Percentiles rank a stretch among this genome's conserved stretches.
These are phyloP conservation scores for Drosophila pachea DNA, from an alignment of 1,140 invertebrate species.

Conservation along the genomic window DNA sequence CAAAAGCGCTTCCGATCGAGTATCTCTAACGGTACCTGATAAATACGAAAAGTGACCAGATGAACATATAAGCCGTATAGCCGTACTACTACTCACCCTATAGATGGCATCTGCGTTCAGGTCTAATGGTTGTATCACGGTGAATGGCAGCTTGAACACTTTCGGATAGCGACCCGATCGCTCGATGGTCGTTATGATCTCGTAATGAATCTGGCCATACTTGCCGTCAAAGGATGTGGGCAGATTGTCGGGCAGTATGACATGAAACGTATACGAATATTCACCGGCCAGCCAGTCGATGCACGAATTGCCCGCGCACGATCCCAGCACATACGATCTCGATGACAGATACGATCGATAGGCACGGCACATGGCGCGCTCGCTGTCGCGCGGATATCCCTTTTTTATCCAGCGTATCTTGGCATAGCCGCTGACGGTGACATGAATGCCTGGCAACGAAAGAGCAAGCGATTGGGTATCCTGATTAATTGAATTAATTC, in stretches of 20 bases:
- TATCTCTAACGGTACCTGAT: constrained; percentile 80
- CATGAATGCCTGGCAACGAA: constrained; percentile 62
- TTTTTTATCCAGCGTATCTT: constrained; percentile 79
- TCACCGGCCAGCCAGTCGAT: constrained; percentile 81
- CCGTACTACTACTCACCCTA: constrained; percentile 48
- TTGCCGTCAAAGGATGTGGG: constrained; percentile 87
- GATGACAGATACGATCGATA: constrained; percentile 77
- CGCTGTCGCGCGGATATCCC: constrained; percentile 77
- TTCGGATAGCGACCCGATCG: constrained; percentile 88
- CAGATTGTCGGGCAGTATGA: constrained; percentile 81
- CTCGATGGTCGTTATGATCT: constrained; percentile 84
- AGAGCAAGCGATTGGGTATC: not conserved
- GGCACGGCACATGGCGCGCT: constrained; percentile 75
- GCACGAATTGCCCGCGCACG: constrained; percentile 67
- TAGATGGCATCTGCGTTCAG: constrained; percentile 82
- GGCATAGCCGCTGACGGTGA: constrained; percentile 77
- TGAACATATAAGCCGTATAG: not conserved
- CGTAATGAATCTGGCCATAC: constrained; percentile 85
- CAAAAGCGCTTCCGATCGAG: constrained; percentile 80
- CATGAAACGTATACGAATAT: constrained; percentile 82
- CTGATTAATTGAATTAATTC: not conserved
- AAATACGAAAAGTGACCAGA: not conserved
- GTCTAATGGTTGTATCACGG: constrained; percentile 86
- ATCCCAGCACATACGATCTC: constrained; percentile 74
- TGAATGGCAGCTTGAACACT: constrained; percentile 86